Conservation (phyloP, 2,888 invertebrate genomes). For the Monopis laevigella region DNA sequence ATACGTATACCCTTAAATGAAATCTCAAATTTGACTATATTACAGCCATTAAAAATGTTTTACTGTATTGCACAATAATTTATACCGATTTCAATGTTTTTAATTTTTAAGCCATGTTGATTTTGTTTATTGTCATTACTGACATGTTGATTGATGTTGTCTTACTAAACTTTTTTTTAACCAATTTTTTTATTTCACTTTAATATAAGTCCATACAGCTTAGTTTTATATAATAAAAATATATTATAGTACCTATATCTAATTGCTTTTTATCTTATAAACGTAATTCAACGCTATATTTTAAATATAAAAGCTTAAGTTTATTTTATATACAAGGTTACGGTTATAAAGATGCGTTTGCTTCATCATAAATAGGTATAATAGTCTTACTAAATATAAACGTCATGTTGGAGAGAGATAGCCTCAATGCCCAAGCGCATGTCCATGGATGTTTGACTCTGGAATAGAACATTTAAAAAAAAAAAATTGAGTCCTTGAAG, state of each 20-base stretch:
- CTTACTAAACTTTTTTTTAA: background rate
- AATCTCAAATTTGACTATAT: no score
- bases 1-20: no score
- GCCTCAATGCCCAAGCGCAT: slow-evolving; percentile 32
- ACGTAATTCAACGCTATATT: no score
- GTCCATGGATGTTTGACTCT: background rate
- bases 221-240: background rate
- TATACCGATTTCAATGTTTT: no score
- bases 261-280: background rate
- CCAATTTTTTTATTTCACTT: background rate
- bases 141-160: background rate
- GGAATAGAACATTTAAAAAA: no score
- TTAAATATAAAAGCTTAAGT: no score
- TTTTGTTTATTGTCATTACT: background rate
- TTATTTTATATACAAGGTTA: no score
- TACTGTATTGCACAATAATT: no score
- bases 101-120: background rate
- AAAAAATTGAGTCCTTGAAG: no score
- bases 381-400: slow-evolving; percentile 54
- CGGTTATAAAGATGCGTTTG: no score
- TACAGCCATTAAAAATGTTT: no score
- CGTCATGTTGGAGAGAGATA: slow-evolving; percentile 48
- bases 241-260: background rate
- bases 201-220: background rate
- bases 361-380: background rate